Conservation (phyloP, 2,888 invertebrate species). For the Sipha maydis region DNA sequence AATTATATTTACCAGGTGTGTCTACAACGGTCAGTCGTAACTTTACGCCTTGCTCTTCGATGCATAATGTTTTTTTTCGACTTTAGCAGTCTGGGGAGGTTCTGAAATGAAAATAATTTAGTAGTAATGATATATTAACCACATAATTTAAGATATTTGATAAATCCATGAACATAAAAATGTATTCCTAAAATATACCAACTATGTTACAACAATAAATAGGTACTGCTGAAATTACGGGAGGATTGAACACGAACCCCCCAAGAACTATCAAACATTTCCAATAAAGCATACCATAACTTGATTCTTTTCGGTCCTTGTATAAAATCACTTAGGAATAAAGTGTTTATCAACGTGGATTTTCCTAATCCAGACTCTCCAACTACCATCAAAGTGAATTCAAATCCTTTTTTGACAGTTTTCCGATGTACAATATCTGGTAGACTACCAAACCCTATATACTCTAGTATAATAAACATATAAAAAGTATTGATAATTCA, state of each 20-base stretch:
- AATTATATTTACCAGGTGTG: constrained; percentile 76
- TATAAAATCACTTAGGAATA: constrained; percentile 94
- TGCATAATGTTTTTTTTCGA: constrained; percentile 86
- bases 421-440: constrained; percentile 97
- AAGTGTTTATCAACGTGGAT: constrained; percentile 92
- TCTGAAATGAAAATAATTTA: not conserved
- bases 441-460: constrained; percentile 94
- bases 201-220: no score
- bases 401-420: constrained; percentile 95
- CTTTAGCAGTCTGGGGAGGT: constrained; percentile 70
- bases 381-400: constrained; percentile 96
- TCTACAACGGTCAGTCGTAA: constrained; percentile 91
- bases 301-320: constrained; percentile 81
- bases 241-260: no score
- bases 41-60: constrained; percentile 92
- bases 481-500: not conserved
- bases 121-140: no score
- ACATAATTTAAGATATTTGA: no score
- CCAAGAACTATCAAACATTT: not conserved
- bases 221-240: no score
- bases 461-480: constrained; percentile 69
- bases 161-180: no score
- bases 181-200: no score
- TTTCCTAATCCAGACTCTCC: constrained; percentile 95
- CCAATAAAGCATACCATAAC: constrained; percentile 72